These are phyloP conservation scores for Agriopis leucophaearia DNA, from an alignment of 2,888 invertebrate species.

Conservation along the genomic window DNA sequence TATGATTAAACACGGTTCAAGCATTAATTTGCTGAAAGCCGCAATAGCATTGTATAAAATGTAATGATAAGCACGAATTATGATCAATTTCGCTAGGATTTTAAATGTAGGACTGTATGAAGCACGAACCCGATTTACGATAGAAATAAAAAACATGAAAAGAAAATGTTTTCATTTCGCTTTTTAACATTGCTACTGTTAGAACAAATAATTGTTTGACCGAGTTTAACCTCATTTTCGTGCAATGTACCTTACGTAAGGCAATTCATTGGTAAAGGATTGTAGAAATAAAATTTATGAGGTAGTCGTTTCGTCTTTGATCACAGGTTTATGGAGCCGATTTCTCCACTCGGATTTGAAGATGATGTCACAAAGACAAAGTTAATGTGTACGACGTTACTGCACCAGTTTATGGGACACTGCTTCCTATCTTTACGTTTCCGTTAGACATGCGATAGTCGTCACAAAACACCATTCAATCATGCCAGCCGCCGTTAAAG, in stretches of 20 bases:
- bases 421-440: slow-evolving; percentile 36
- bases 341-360: slow-evolving; percentile 26
- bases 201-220: neutral
- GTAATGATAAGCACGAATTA: no score
- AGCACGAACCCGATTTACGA: no score
- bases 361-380: slow-evolving; percentile 31
- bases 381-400: slow-evolving; percentile 31
- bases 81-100: no score
- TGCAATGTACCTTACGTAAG: neutral
- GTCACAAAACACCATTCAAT: slow-evolving; percentile 35
- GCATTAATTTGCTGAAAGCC: no score
- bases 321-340: slow-evolving; percentile 25
- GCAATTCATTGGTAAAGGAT: slow-evolving; percentile 10
- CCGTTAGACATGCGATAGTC: slow-evolving; percentile 26
- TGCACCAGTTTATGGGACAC: slow-evolving; percentile 31
- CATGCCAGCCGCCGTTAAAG: slow-evolving; percentile 24
- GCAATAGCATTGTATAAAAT: no score
- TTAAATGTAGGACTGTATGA: no score
- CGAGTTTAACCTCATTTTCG: neutral
- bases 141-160: no score
- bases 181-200: no score
- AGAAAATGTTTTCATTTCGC: neutral
- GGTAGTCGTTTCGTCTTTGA: slow-evolving; percentile 16
- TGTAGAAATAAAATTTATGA: slow-evolving; percentile 17
- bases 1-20: no score